Base-by-base conservation (phyloP, 1,140 invertebrate genomes). In the Caenorhabditis brenneri region DNA sequence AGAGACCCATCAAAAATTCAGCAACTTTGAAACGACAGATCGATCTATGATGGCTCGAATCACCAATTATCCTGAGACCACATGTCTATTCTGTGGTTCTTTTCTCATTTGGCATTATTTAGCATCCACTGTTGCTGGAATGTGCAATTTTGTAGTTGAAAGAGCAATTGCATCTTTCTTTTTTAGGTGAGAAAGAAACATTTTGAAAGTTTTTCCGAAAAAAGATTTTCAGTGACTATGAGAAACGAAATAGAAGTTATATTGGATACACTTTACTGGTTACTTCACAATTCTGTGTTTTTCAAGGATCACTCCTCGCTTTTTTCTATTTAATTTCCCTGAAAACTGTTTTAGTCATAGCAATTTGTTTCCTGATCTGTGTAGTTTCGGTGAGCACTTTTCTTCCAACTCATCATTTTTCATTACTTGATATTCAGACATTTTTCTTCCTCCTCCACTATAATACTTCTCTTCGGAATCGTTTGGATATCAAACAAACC, bases 401-500 rank as follows among this genome's bases (percentile, higher is more conserved):
- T 19, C 6, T 19, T n/a, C 6, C 24, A 27, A 22, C 6, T 65
- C 15, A 33, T 29, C 29, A 36, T 33, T 19, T 27, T 2, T 33
- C 33, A 9, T 33, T 51, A n/a, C 29, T 7, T 19, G 24, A 65
- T n/a, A 12, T 60, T 36, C 58, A 65, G 58, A 33, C 31, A 36
- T 65, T 65, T 33, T 65, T 65, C 58, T 36, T 65, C 16, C 58
- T 65, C 36, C 58, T 65, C 58, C 58, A 65, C 16, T 65, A 65
- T 15, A 65, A 65, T n/a, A 65, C 58, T 4, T 65, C 58, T 3
- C 58, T 65, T 16, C 58, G 58, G 6, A 65, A 65, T 19, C 58
- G 58, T 33, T 36, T 65, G 31, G 58, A 65, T 36, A 33, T 65
- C 9, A 65, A 65, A n/a, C 58, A 65, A 36, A 65, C 16, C 31